Evolutionary conservation across 2,797 vertebrate species (phyloP).

Genomic region (Poeciliopsis paucimaculata): DNA sequence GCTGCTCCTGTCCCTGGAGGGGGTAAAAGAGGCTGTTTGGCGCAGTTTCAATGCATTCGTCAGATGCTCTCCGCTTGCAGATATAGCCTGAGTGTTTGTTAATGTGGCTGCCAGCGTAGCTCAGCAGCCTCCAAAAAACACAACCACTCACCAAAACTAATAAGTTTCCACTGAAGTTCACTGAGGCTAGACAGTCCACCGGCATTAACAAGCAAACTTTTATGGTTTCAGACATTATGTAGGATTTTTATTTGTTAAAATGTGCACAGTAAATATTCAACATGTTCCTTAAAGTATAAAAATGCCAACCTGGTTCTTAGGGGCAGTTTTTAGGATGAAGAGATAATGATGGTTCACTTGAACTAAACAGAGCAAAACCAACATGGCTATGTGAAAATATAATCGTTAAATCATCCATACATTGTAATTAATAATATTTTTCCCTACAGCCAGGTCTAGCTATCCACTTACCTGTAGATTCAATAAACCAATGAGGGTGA

Average conservation of each 20-base stretch:
- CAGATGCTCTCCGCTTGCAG: slow-evolving; percentile 29
- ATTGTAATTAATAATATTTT: background rate
- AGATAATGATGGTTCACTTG: background rate
- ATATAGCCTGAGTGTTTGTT: slow-evolving; percentile 36
- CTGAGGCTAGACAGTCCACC: slow-evolving; percentile 37
- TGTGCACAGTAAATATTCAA: background rate
- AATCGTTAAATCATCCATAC: background rate
- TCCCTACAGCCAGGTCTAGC: background rate
- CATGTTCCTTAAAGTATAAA: background rate
- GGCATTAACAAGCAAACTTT: slow-evolving; percentile 11
- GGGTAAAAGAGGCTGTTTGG: slow-evolving; percentile 41
- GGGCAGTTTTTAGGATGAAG: background rate
- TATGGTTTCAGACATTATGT: background rate
- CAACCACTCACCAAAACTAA: slow-evolving; percentile 38
- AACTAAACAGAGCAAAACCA: background rate
- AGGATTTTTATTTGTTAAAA: background rate
- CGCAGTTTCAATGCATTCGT: slow-evolving; percentile 42
- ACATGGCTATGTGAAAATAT: background rate
- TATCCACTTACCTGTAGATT: background rate
- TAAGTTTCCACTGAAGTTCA: slow-evolving; percentile 20
- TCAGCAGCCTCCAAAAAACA: slow-evolving; percentile 47
- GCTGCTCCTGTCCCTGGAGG: slow-evolving; percentile 14
- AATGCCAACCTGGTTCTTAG: background rate
- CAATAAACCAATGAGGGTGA: background rate
- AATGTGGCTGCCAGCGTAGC: slow-evolving; percentile 46